Evolutionary conservation across 2,797 vertebrate species (phyloP), one percentile per base, ranked within the genome.

Genomic region (Catamblyrhynchus diadema): DNA sequence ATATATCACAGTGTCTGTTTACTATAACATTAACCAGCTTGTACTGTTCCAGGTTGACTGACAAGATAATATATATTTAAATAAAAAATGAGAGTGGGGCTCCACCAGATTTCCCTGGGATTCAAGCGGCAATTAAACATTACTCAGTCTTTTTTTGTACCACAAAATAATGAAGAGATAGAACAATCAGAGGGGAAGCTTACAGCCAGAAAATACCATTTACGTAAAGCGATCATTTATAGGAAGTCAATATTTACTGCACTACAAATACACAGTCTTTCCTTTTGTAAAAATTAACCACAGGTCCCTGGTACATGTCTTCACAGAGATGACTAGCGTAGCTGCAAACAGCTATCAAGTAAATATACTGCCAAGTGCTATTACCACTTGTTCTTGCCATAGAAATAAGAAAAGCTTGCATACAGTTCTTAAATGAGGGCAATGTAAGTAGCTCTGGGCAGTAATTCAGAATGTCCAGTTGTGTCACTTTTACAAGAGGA

Each of bases 351-450:
- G 39, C 73, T 91, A 91, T 84, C 79, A 94, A 75, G 85, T 88
- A 96, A 88, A 94, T 93, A 86, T 14, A 70, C 47, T 89, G 79
- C 86, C 75, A 81, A 95, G 72, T 0, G 2, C 44, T 65, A 35
- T 90, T 91, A 93, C 42, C 39, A 57, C 62, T 90, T 88, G 77
- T 77, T 82, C 80, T 67, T 93, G 62, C 87, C 74, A 60, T 16
- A 62, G 93, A 88, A 95, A 92, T 94, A 91, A 93, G 59, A 94
- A 93, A 90, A 91, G 69, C 85, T 86, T 94, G 25, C 70, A 79
- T 60, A 77, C 47, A 94, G 15, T 30, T 72, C 73, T 50, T 75
- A 84, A 95, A 96, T 70, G 80, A 88, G 79, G 88, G 70, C 93
- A 88, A 50, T 64, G 13, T 74, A 91, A 94, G 84, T 91, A 81